phyloP scores from a whole-genome alignment of 64 coral and sea anemone genomes.

The Stichodactyla helianthus region DNA sequence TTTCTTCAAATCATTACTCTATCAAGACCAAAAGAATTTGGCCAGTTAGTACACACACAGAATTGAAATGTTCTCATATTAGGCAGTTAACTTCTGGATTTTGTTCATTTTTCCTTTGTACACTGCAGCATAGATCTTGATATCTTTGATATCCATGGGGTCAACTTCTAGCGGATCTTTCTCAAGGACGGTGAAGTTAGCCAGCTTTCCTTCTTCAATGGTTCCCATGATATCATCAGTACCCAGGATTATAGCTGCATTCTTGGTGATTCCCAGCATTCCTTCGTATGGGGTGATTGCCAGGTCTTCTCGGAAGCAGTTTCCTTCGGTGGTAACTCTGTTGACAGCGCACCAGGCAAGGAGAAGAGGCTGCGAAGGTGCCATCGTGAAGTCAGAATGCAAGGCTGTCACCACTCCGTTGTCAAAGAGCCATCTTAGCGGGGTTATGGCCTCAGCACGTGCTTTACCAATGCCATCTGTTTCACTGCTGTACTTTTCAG shows the following conservation, averaged over 20 bases:
- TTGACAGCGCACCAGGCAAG: constrained; percentile 23
- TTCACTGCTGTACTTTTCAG: constrained; percentile 10
- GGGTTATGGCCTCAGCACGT: constrained; percentile 3
- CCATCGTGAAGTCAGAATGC: constrained; percentile 38
- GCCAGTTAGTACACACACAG: too few relatives aligned
- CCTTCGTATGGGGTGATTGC: constrained; percentile 24
- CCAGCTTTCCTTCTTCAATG: constrained; percentile 19
- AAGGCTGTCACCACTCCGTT: constrained; percentile 24
- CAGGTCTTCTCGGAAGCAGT: constrained; percentile 13
- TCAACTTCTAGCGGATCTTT: too few relatives aligned
- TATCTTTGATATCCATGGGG: too few relatives aligned
- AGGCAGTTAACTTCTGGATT: too few relatives aligned
- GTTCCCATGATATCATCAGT: constrained; percentile 35
- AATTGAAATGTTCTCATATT: too few relatives aligned
- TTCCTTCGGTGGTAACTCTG: neutral
- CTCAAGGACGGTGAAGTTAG: too few relatives aligned
- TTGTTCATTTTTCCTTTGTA: too few relatives aligned
- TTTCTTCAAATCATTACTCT: too few relatives aligned
- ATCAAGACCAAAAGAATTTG: too few relatives aligned
- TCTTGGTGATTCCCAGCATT: constrained; percentile 25
- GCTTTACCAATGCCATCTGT: neutral
- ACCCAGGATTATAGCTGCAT: constrained; percentile 21
- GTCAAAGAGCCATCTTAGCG: constrained; percentile 7
- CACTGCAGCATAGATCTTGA: too few relatives aligned
- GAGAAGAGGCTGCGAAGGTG: constrained; percentile 20